Evolutionary conservation across 2,888 invertebrate species (phyloP), one percentile per base, ranked within the genome.

Genomic region (Nymphalis urticae): DNA sequence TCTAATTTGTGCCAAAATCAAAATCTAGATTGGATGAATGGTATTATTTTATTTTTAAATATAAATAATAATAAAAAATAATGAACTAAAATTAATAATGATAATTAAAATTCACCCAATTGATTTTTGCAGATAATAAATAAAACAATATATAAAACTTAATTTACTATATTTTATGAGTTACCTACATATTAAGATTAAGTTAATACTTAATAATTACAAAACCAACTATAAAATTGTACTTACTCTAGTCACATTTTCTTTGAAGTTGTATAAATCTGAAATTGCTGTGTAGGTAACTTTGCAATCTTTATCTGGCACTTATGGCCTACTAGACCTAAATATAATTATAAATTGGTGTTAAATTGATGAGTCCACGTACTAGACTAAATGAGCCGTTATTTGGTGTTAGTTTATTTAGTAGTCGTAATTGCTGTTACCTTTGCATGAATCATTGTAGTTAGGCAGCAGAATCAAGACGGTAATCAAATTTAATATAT

Each of bases 351-450:
- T 62, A 66, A 75, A 77, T 76, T 71, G 78, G 77, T 81, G 80
- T 82, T 80, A 77, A 80, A 79, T 78, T 76, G 75, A 85, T 81
- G 64, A 82, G 82, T 88, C 85, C 85, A 84, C 83, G 80, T 85
- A 79, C 77, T 87, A 87, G 82, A 79, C 72, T 85, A 82, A 83
- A 76, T 79, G 77, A 83, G 84, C 86, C 87, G 88, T 85, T 87
- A 88, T 80, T 90, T 80, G 86, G 78, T 90, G 89, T 89, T 90
- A 89, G 89, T 82, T 85, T 80, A 54, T 79, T 82, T 86, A 88
- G 84, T 75, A 72, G 62, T 64, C 66, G 79, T 88, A 87, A 84
- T 80, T 72, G 76, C 79, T 80, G 80, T 81, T 79, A 77, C 78
- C 69, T 77, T 79, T 84, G 80, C 81, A 84, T 84, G 80, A 78